Conservation (phyloP, 2,888 invertebrate genomes). For the Pandemis corylana region DNA sequence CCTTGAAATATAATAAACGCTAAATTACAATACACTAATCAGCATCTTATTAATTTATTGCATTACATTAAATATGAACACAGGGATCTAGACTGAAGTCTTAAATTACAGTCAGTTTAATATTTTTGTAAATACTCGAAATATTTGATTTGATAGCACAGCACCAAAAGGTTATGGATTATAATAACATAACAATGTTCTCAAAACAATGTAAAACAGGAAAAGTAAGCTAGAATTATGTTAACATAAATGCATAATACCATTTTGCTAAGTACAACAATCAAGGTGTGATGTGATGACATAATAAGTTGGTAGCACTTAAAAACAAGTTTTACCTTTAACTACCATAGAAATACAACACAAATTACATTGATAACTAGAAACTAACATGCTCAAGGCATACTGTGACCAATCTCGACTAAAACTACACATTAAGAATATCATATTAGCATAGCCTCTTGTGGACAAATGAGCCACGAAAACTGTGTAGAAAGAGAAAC, state of each 20-base stretch:
- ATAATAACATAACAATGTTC: background rate
- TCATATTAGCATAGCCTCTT: background rate
- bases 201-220: slow-evolving; percentile 26
- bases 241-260: slow-evolving; percentile 31
- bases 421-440: background rate
- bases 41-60: slow-evolving; percentile 21
- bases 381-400: background rate
- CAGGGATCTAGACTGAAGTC: slow-evolving; percentile 16
- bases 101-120: background rate
- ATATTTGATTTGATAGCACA: slow-evolving; percentile 8
- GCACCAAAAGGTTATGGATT: slow-evolving; percentile 18
- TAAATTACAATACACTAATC: slow-evolving; percentile 15
- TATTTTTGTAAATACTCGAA: slow-evolving; percentile 7
- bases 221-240: slow-evolving; percentile 21
- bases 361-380: slow-evolving; percentile 13
- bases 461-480: background rate
- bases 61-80: slow-evolving; percentile 34
- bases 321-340: slow-evolving; percentile 12
- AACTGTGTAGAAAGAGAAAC: background rate
- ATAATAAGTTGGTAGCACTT: slow-evolving; percentile 32
- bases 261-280: slow-evolving; percentile 34
- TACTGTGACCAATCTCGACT: background rate
- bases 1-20: background rate
- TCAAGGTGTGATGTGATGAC: slow-evolving; percentile 30
- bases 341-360: slow-evolving; percentile 17